Percentiles rank a stretch among this genome's conserved stretches.
Conservation (phyloP, 92 coral and sea anemone genomes). For the Pocillopora meandrina region DNA sequence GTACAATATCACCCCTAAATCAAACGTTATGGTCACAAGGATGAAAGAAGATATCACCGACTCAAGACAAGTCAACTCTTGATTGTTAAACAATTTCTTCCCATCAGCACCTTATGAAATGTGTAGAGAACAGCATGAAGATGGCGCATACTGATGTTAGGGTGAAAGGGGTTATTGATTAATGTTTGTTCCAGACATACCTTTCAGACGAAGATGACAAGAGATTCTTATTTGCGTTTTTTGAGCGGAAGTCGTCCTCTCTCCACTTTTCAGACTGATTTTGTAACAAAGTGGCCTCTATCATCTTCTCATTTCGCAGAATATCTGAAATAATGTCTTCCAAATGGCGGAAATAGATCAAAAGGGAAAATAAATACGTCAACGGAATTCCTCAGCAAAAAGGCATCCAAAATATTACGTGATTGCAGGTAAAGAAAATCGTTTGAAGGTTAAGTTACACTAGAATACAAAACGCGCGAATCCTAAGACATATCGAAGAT, state of each 20-base stretch:
- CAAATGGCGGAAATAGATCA: background rate
- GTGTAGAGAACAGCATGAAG: no score
- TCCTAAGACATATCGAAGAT: background rate
- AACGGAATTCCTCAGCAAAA: background rate
- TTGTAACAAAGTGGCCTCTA: background rate
- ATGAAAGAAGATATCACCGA: no score
- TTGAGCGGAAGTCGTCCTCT: background rate
- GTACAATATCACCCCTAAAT: no score
- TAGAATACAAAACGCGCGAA: background rate
- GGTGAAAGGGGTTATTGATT: no score
- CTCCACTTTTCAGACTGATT: background rate
- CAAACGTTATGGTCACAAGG: no score
- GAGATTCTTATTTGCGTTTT: background rate
- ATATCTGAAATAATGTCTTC: constrained; percentile 26
- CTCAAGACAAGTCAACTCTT: no score
- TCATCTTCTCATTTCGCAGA: constrained; percentile 6
- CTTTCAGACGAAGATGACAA: background rate
- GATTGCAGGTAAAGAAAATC: no score
- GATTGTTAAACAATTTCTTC: no score
- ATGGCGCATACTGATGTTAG: no score
- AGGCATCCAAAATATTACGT: background rate
- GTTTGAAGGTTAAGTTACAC: no score
- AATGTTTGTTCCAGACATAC: background rate
- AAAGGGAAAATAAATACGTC: background rate
- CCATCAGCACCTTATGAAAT: no score